These are phyloP conservation scores for Dendroctonus valens DNA, from an alignment of 1,140 invertebrate genomes.

Conservation along the genomic window DNA sequence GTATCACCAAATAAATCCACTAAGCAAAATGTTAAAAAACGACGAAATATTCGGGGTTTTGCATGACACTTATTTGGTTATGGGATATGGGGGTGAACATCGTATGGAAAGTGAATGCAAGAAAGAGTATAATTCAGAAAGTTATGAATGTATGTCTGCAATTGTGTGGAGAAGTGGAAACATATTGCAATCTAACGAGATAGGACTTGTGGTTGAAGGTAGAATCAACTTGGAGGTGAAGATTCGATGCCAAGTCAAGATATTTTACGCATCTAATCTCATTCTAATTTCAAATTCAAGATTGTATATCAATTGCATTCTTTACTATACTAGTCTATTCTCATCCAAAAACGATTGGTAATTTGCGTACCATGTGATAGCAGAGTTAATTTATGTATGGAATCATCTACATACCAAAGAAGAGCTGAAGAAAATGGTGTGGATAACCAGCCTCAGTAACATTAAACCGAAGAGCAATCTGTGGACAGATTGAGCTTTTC, in stretches of 20 bases:
- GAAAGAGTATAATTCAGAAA: conserved; percentile 25
- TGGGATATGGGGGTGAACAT: conserved; percentile 38
- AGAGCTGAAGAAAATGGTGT: conserved; percentile 32
- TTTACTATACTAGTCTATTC: conserved; percentile 40
- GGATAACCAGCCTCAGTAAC: conserved; percentile 16
- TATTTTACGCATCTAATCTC: conserved; percentile 52
- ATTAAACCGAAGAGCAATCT: conserved; percentile 25
- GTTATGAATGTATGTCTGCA: conserved; percentile 29
- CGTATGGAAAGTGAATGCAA: conserved; percentile 34
- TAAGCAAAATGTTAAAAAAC: conserved; percentile 30
- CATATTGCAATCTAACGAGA: conserved; percentile 39
- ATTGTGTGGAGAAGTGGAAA: conserved; percentile 33
- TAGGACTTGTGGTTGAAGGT: conserved; percentile 45
- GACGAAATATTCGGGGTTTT: conserved; percentile 32
- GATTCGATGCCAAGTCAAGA: conserved; percentile 52
- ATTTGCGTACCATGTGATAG: conserved; percentile 35
- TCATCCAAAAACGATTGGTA: conserved; percentile 46
- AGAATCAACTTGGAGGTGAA: conserved; percentile 47
- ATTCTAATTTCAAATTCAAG: conserved; percentile 52
- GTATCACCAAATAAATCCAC: conserved; percentile 6
- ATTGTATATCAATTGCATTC: conserved; percentile 51
- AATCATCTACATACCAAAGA: conserved; percentile 28
- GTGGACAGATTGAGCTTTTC: conserved; percentile 18
- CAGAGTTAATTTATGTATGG: conserved; percentile 37
- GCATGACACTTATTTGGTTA: conserved; percentile 36